These are phyloP conservation scores for Conopomorpha cramerella DNA, from an alignment of 1,140 invertebrate species.

Conservation along the genomic window DNA sequence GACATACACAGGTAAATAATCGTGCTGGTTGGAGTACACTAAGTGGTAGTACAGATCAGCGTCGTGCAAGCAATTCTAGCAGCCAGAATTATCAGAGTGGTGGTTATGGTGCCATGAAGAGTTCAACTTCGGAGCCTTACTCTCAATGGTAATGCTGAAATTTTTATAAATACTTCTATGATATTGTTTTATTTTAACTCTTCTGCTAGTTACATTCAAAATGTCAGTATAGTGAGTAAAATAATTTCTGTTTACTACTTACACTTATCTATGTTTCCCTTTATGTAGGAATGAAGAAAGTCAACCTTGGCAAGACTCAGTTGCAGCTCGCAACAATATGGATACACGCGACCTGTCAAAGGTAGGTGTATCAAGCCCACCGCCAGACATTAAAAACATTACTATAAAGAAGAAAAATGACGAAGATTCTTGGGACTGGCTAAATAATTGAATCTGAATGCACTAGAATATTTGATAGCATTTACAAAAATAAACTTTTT, in stretches of 20 bases:
- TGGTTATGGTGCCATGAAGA: slow-evolving; percentile 47
- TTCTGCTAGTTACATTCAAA: too few species aligned
- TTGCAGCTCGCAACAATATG: slow-evolving; percentile 33
- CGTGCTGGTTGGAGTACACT: slow-evolving; percentile 45
- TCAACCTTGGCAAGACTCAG: slow-evolving; percentile 31
- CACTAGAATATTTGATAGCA: neutral
- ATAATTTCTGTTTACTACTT: too few species aligned
- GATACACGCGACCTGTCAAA: slow-evolving; percentile 36
- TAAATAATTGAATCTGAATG: slow-evolving; percentile 26
- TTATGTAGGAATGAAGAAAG: slow-evolving; percentile 32
- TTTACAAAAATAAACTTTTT: too few species aligned
- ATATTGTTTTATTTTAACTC: too few species aligned
- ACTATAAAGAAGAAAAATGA: slow-evolving; percentile 24
- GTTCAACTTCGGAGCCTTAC: slow-evolving; percentile 42
- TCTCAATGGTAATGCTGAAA: slow-evolving; percentile 50
- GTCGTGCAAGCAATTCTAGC: slow-evolving; percentile 29
- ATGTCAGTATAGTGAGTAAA: too few species aligned
- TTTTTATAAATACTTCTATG: too few species aligned
- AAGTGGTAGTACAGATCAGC: slow-evolving; percentile 26
- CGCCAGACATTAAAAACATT: slow-evolving; percentile 33
- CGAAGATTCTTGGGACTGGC: slow-evolving; percentile 49
- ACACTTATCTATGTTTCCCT: slow-evolving; percentile 3
- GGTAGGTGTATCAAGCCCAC: slow-evolving; percentile 37
- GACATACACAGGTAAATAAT: slow-evolving; percentile 43
- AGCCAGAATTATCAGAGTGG: slow-evolving; percentile 21